A percentile compares a stretch with the other conserved stretches of the same genome.
These are phyloP conservation scores for Dendrolimus houi DNA, from an alignment of 2,888 invertebrate species.

Conservation along the genomic window DNA sequence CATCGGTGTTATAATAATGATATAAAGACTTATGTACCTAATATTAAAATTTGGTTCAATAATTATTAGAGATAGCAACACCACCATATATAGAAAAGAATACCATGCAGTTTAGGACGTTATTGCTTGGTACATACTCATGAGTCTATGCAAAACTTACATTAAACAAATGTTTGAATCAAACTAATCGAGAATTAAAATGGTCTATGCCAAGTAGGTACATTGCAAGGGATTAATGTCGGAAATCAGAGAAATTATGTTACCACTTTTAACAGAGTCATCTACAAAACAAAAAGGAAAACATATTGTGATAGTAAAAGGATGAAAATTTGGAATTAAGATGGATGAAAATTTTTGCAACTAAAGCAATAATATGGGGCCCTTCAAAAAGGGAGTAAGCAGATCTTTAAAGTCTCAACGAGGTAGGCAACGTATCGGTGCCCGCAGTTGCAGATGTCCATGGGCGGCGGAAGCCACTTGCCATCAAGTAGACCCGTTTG, in stretches of 20 bases:
- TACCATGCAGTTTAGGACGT: constrained; percentile 12
- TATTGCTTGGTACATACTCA: neutral
- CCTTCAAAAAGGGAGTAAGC: too few relatives aligned
- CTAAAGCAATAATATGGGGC: too few relatives aligned
- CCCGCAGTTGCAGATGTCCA: too few relatives aligned
- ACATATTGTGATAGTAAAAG: neutral
- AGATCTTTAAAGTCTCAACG: too few relatives aligned
- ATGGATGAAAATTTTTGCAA: too few relatives aligned
- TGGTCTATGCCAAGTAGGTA: neutral
- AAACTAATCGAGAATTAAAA: constrained; percentile 1
- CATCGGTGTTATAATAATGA: too few relatives aligned
- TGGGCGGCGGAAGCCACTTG: too few relatives aligned
- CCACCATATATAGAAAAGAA: constrained; percentile 9
- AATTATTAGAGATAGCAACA: neutral
- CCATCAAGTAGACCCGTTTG: too few relatives aligned
- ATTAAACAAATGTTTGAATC: constrained; percentile 45
- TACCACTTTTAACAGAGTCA: constrained; percentile 65
- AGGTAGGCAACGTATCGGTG: too few relatives aligned
- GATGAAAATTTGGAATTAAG: neutral
- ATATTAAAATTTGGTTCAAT: too few relatives aligned
- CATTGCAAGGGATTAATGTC: constrained; percentile 20
- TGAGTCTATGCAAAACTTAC: constrained; percentile 49
- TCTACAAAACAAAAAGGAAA: constrained; percentile 18
- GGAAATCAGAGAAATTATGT: constrained; percentile 63
- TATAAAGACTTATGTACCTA: too few relatives aligned